phyloP scores from a whole-genome alignment of 2,797 vertebrate genomes.

The Urosaurus nigricauda region DNA sequence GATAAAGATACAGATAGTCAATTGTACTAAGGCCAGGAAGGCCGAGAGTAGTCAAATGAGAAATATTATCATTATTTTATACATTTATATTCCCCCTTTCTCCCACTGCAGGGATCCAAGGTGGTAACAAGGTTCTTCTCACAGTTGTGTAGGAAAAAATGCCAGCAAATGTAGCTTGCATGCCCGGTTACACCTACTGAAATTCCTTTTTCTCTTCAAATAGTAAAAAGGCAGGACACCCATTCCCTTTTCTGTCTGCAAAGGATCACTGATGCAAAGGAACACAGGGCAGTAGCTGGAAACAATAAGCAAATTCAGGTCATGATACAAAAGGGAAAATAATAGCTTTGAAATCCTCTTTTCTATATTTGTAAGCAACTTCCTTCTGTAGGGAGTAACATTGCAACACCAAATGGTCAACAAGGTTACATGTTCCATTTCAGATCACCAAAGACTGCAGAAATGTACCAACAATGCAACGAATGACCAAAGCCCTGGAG shows the following conservation, averaged over 20 bases:
- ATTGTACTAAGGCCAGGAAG: neutral
- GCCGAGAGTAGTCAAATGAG: neutral
- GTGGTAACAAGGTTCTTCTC: no score
- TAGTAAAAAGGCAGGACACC: no score
- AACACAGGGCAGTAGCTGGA: neutral
- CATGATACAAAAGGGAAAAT: neutral
- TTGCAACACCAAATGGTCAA: neutral
- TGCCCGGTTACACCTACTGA: no score
- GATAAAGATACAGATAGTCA: no score
- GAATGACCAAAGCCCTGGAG: neutral
- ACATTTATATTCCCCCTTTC: no score
- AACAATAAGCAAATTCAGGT: neutral
- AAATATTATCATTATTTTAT: no score
- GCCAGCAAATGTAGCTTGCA: no score
- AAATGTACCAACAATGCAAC: neutral
- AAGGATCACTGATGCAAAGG: neutral
- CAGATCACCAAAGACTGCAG: neutral
- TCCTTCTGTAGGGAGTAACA: neutral
- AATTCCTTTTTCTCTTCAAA: no score
- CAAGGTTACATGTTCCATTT: neutral
- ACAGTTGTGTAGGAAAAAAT: no score
- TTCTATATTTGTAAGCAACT: neutral
- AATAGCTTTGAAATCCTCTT: neutral
- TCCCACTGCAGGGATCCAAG: no score
- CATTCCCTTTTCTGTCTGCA: no score